phyloP scores from a whole-genome alignment of 1,140 invertebrate species.

The Globodera ellingtonae region DNA sequence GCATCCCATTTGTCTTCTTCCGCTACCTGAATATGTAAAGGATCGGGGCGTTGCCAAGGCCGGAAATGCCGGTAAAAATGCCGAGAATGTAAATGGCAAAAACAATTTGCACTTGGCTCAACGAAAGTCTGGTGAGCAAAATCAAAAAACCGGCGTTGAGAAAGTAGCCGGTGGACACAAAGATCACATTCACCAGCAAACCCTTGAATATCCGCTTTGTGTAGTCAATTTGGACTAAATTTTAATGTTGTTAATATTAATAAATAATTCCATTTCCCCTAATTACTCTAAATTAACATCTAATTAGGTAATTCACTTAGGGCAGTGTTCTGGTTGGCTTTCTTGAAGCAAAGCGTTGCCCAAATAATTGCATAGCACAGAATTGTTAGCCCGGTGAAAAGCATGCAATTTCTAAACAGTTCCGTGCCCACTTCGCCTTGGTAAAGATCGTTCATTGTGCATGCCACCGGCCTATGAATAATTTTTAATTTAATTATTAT shows the following conservation, averaged over 20 bases:
- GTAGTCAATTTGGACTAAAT: neutral
- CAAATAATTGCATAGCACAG: neutral
- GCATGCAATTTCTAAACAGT: neutral
- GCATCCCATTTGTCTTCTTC: too few relatives aligned
- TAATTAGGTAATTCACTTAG: neutral
- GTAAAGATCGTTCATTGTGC: neutral
- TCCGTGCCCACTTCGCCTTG: neutral
- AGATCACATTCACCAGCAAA: neutral
- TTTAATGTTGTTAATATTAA: neutral
- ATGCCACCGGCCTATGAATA: neutral
- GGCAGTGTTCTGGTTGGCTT: neutral
- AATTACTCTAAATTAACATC: too few relatives aligned
- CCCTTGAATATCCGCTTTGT: neutral
- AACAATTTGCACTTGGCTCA: neutral
- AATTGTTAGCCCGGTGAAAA: neutral
- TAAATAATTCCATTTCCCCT: neutral
- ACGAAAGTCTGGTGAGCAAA: neutral
- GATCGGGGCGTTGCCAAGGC: neutral
- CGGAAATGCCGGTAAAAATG: neutral
- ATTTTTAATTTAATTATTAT: neutral
- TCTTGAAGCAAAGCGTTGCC: neutral
- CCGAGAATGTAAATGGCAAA: neutral
- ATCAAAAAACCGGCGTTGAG: neutral
- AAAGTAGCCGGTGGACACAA: neutral
- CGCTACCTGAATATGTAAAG: neutral